Evolutionary conservation across 2,797 vertebrate species (phyloP).

Genomic region (Coranthus polyacanthus): DNA sequence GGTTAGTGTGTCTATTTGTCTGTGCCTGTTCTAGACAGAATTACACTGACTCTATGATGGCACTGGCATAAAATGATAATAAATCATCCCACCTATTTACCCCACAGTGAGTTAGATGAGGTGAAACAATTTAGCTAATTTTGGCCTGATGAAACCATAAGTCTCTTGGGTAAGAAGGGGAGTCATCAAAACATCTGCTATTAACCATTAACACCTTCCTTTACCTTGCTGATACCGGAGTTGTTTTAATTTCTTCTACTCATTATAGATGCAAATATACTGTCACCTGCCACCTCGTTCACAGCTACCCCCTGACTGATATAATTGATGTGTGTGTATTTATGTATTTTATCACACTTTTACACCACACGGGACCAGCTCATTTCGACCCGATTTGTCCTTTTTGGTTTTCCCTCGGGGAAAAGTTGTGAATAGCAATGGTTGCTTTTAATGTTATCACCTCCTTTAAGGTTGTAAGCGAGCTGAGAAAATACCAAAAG

Average conservation of each 20-base stretch:
- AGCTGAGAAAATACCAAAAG: no score
- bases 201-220: slow-evolving; percentile 59
- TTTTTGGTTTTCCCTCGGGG: no score
- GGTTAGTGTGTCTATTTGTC: not conserved
- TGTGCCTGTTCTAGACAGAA: slow-evolving; percentile 12
- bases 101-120: slow-evolving; percentile 63
- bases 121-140: slow-evolving; percentile 65
- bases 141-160: slow-evolving; percentile 61
- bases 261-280: slow-evolving; percentile 36
- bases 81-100: slow-evolving; percentile 68
- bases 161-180: slow-evolving; percentile 47
- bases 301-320: slow-evolving; percentile 12
- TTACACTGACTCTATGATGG: slow-evolving; percentile 24
- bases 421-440: no score
- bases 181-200: slow-evolving; percentile 69
- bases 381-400: no score
- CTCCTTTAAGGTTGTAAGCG: no score
- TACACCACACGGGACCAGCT: not conserved
- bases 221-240: slow-evolving; percentile 36
- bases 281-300: slow-evolving; percentile 23
- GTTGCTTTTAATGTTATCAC: no score
- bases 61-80: slow-evolving; percentile 54
- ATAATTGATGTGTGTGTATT: not conserved
- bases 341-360: not conserved
- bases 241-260: slow-evolving; percentile 47